These are phyloP conservation scores for Diabrotica undecimpunctata DNA, from an alignment of 1,140 invertebrate genomes.

Conservation along the genomic window DNA sequence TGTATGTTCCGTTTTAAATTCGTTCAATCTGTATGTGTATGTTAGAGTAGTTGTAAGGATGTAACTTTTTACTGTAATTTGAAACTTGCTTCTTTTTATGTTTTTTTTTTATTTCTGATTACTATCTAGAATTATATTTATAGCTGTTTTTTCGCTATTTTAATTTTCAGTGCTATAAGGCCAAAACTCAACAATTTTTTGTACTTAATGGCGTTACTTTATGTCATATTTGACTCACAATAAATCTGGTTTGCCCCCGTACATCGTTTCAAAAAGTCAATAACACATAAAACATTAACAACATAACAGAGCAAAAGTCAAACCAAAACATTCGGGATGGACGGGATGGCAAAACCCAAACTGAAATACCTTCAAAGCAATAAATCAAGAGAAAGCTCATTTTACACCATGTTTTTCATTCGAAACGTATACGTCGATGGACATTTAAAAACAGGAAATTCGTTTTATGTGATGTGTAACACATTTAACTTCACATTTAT, in stretches of 20 bases:
- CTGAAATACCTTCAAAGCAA: conserved; percentile 1
- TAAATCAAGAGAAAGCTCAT: conserved; percentile 10
- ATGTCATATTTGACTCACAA: neutral
- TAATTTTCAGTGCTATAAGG: too few relatives aligned
- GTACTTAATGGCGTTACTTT: too few relatives aligned
- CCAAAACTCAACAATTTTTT: too few relatives aligned
- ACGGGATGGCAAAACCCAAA: neutral
- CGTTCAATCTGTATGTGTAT: too few relatives aligned
- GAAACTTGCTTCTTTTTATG: too few relatives aligned
- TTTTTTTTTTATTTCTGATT: too few relatives aligned
- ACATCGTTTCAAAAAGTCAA: neutral
- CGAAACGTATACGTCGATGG: conserved; percentile 6
- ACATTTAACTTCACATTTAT: conserved; percentile 9
- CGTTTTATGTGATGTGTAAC: conserved; percentile 9
- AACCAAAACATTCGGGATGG: neutral
- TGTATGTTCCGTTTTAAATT: too few relatives aligned
- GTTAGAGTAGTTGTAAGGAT: too few relatives aligned
- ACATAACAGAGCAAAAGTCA: neutral
- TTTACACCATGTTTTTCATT: conserved; percentile 9
- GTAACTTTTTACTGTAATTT: too few relatives aligned
- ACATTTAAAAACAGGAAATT: conserved; percentile 13
- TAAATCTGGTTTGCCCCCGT: neutral
- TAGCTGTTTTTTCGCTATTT: too few relatives aligned
- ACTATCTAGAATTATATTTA: too few relatives aligned
- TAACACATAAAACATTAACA: neutral